Percentiles rank a stretch among this genome's conserved stretches.
phyloP scores from a whole-genome alignment of 2,888 invertebrate species.

The Macaria liturata region DNA sequence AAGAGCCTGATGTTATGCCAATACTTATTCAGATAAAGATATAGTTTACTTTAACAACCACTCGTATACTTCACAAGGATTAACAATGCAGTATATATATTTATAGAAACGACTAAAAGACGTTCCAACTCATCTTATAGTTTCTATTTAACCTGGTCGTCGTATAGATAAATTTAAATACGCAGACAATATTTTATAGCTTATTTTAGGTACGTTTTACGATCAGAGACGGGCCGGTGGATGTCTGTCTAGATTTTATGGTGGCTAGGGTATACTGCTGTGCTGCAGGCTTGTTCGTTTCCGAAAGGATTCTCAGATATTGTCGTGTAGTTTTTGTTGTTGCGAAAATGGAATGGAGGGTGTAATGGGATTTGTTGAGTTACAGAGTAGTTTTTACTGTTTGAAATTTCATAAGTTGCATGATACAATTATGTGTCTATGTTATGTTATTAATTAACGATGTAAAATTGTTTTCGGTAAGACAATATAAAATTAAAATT shows the following conservation, averaged over 20 bases:
- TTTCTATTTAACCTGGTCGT: conserved; percentile 51
- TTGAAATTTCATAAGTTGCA: too few species aligned
- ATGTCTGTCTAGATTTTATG: conserved; percentile 77
- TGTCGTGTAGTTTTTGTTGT: too few species aligned
- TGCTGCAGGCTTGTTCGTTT: conserved; percentile 33
- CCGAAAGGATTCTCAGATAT: neutral
- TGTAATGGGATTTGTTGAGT: too few species aligned
- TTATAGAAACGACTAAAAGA: too few species aligned
- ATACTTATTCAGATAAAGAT: neutral
- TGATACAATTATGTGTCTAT: too few species aligned
- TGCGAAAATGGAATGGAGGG: too few species aligned
- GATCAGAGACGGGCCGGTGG: conserved; percentile 69
- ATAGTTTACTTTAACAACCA: neutral
- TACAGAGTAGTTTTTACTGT: too few species aligned
- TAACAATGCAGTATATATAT: conserved; percentile 6
- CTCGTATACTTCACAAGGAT: conserved; percentile 1
- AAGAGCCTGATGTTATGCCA: too few species aligned
- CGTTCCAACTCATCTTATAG: conserved; percentile 24
- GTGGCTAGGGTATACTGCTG: conserved; percentile 39
- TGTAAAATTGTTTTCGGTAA: too few species aligned
- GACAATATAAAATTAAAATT: too few species aligned
- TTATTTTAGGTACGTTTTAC: conserved; percentile 81
- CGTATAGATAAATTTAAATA: conserved; percentile 77
- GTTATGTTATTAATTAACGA: too few species aligned
- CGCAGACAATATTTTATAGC: conserved; percentile 79